Conservation (phyloP, 2,888 invertebrate genomes). For the Ectropis crepuscularia region DNA sequence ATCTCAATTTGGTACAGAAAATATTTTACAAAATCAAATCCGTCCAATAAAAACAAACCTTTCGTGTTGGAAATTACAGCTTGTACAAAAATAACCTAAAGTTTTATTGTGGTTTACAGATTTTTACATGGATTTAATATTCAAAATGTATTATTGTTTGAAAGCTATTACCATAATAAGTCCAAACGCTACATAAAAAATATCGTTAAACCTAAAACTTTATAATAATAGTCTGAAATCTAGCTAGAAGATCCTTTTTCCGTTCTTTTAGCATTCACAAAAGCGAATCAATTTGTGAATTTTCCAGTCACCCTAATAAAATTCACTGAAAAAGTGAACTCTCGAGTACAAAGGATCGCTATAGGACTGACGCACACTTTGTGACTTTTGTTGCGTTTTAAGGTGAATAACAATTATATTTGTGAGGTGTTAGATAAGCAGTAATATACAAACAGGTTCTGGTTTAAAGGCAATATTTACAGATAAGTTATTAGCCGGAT, state of each 20-base stretch:
- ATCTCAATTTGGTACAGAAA: too few species aligned
- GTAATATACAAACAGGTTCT: too few species aligned
- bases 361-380: constrained; percentile 8
- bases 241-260: constrained; percentile 19
- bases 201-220: background rate
- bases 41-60: too few species aligned
- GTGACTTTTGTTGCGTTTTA: background rate
- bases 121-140: too few species aligned
- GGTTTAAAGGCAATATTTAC: too few species aligned
- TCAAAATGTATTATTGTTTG: too few species aligned
- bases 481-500: too few species aligned
- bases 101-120: background rate
- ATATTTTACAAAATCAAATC: too few species aligned
- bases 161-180: background rate
- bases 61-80: too few species aligned
- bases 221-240: background rate
- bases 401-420: too few species aligned
- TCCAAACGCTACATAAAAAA: background rate
- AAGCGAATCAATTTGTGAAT: constrained; percentile 36
- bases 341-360: constrained; percentile 13
- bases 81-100: background rate
- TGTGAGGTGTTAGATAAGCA: too few species aligned
- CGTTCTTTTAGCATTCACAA: constrained; percentile 31
- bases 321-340: constrained; percentile 29
- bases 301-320: constrained; percentile 37